These are phyloP conservation scores for Sula dactylatra DNA, from an alignment of 2,113 vertebrate genomes.

Conservation along the genomic window DNA sequence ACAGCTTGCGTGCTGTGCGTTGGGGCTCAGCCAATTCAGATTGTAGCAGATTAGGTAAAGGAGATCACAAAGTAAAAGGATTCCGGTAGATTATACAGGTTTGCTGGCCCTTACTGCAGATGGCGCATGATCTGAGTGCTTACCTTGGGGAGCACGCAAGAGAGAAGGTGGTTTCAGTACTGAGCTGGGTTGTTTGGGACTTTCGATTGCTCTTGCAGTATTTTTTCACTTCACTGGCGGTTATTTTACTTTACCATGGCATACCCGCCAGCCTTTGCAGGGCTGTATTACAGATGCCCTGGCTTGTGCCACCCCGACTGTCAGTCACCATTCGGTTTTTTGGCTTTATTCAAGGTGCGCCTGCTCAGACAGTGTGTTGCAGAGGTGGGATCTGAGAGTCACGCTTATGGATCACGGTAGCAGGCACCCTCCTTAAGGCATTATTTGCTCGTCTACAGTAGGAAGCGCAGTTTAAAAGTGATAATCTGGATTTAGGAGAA, in stretches of 20 bases:
- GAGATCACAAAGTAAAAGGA: neutral
- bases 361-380: neutral
- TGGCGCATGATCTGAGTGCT: neutral
- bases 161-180: neutral
- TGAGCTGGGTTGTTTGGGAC: neutral
- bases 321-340: neutral
- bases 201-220: neutral
- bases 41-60: neutral
- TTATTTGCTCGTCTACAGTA: neutral
- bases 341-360: neutral
- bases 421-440: fast-evolving
- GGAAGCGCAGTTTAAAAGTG: neutral
- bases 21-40: neutral
- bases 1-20: neutral
- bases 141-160: neutral
- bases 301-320: neutral
- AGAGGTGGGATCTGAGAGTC: neutral
- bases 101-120: neutral
- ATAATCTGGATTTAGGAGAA: neutral
- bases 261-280: fast-evolving
- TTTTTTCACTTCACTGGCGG: neutral
- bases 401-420: fast-evolving
- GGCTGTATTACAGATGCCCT: neutral
- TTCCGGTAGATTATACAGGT: neutral
- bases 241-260: neutral